Conservation (phyloP, 1,140 invertebrate genomes). For the Bombus picipes region DNA sequence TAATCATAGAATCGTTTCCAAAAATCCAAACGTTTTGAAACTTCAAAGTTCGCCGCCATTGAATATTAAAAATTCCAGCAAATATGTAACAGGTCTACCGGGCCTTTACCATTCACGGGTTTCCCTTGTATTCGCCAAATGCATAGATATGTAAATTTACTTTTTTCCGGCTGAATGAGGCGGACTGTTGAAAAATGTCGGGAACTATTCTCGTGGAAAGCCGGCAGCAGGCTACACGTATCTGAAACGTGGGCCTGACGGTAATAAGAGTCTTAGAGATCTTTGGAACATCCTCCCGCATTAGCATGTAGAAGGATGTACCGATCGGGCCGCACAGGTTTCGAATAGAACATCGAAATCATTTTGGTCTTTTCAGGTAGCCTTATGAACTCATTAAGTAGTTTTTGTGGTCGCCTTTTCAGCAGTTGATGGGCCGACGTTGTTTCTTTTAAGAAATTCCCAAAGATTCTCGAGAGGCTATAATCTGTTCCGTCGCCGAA, state of each 20-base stretch:
- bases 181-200: not conserved
- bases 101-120: not conserved
- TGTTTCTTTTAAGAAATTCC: too few species aligned
- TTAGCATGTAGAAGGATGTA: conserved; percentile 62
- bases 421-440: not conserved
- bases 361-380: conserved; percentile 50
- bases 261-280: conserved; percentile 67
- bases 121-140: not conserved
- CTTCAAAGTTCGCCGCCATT: conserved; percentile 3
- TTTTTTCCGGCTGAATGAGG: conserved; percentile 28
- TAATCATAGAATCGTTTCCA: not conserved
- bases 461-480: not conserved
- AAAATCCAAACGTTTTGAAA: not conserved
- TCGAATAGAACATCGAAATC: conserved; percentile 35
- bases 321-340: not conserved
- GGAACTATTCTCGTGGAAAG: not conserved
- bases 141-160: conserved; percentile 47
- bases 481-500: not conserved
- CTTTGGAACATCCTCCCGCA: conserved; percentile 11
- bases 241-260: conserved; percentile 60
- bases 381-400: conserved; percentile 43
- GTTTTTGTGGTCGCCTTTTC: not conserved
- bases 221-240: conserved; percentile 47
- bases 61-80: conserved; percentile 3
- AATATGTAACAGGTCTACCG: not conserved